Evolutionary conservation across 2,888 invertebrate genomes (phyloP), one percentile per base, ranked within the genome.

Genomic region (Hirtodrosophila duncani): DNA sequence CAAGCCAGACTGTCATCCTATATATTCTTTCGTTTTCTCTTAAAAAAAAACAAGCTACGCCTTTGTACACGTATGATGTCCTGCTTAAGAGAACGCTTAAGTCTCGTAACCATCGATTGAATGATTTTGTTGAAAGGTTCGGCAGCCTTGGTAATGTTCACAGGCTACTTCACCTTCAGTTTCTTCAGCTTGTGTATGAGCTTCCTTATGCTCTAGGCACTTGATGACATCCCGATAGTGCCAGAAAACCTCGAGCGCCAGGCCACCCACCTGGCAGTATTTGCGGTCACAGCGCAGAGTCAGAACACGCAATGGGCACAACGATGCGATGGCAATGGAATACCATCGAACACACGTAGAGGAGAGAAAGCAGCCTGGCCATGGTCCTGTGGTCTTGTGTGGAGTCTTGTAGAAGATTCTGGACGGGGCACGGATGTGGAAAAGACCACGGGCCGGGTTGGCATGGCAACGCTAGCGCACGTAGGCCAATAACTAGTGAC

Each of bases 221-320:
- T 94, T 93, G 52, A 99, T 95, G 43, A 99, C 98, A 67, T 93
- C 92, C 87, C 97, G 94, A 91, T 99, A 99, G 88, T 99, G 99
- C 99, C 99, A 99, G 83, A 99, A 99, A 52, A 99, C 98, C 89
- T 99, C 99, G 87, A 97, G 96, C 30, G 98, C 96, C 67, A 99
- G 90, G 79, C 99, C 94, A 57, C 98, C 98, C 57, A 99, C 92
- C 79, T 93, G 93, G 88, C 98, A 98, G 90, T 93, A 99, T 91
- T 98, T 98, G 85, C 99, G 94, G 82, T 97, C 96, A 60, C 98
- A 97, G 87, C 97, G 97, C 70, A 99, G 89, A 81, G 98, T 95
- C 87, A 99, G 91, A 45, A 97, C 94, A 69, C 97, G 91, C 88
- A 43, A 96, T 94, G 44, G 99, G 99, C 4, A 99, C 97, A 41